Evolutionary conservation across 2,113 vertebrate genomes (phyloP).

Genomic region (Ascaphus truei): DNA sequence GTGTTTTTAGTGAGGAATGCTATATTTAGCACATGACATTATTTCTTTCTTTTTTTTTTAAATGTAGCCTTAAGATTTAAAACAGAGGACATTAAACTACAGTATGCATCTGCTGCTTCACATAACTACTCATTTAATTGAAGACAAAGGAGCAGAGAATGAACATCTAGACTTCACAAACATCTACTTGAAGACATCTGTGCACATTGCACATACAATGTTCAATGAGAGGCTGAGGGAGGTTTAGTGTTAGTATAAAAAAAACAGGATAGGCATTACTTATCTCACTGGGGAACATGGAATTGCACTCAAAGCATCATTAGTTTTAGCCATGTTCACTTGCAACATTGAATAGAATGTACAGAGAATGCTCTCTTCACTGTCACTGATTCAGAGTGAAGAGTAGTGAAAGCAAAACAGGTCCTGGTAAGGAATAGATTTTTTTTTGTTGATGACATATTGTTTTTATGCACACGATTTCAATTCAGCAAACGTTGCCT

Average conservation of each 20-base stretch:
- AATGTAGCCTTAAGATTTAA: too few relatives aligned
- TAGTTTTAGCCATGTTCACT: neutral
- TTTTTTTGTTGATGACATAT: too few relatives aligned
- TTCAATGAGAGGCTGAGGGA: neutral
- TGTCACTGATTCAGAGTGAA: too few relatives aligned
- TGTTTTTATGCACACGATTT: too few relatives aligned
- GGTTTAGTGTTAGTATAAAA: constrained; percentile 1
- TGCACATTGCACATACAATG: neutral
- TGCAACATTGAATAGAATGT: neutral
- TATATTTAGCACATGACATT: too few relatives aligned
- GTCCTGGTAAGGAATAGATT: too few relatives aligned
- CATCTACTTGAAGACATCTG: constrained; percentile 16
- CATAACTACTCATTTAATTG: neutral
- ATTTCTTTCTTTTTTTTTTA: too few relatives aligned
- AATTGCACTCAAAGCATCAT: neutral
- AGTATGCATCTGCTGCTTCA: constrained; percentile 11
- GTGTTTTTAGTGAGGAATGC: too few relatives aligned
- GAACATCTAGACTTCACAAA: constrained; percentile 9
- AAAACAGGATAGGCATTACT: neutral
- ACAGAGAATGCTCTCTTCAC: too few relatives aligned
- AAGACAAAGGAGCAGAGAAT: constrained; percentile 4
- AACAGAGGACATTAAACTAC: constrained; percentile 11
- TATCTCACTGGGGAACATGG: neutral
- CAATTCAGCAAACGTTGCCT: too few relatives aligned
- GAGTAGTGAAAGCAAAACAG: too few relatives aligned